phyloP scores from a whole-genome alignment of 2,888 invertebrate genomes.

The Epistrophella euchroma region DNA sequence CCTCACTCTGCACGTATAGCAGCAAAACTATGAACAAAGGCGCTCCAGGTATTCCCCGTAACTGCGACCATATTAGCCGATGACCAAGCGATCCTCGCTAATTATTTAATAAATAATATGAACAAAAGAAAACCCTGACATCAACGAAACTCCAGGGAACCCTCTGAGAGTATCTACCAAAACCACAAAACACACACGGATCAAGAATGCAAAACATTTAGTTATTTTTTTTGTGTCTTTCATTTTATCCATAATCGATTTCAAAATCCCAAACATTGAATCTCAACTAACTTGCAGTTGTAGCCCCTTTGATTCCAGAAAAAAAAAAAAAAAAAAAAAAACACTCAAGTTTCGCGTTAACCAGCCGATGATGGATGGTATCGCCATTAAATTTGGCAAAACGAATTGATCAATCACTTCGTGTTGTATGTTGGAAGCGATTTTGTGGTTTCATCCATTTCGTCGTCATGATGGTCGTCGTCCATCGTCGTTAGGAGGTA shows the following conservation, averaged over 20 bases:
- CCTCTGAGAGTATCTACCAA: not conserved
- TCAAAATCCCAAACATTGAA: constrained; percentile 43
- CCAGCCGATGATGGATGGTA: constrained; percentile 71
- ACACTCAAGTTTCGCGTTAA: constrained; percentile 38
- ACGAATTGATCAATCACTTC: constrained; percentile 75
- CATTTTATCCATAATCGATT: constrained; percentile 56
- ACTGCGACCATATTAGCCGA: constrained; percentile 10
- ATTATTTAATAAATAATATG: constrained; percentile 44
- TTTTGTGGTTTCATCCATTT: constrained; percentile 56
- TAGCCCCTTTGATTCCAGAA: not conserved
- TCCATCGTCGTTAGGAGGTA: constrained; percentile 35
- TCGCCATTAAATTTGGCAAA: constrained; percentile 75
- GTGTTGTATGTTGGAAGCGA: constrained; percentile 55
- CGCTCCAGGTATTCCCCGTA: constrained; percentile 11
- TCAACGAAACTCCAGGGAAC: constrained; percentile 49
- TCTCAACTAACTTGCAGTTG: not conserved
- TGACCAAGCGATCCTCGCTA: constrained; percentile 50
- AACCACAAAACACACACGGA: constrained; percentile 25
- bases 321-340: not conserved
- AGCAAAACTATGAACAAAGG: constrained; percentile 14
- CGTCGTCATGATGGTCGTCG: not conserved
- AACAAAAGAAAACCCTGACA: constrained; percentile 35
- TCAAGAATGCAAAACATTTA: constrained; percentile 48
- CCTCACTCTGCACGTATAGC: constrained; percentile 40
- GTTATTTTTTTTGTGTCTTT: not conserved